These are phyloP conservation scores for Apoderus coryli DNA, from an alignment of 2,888 invertebrate species.

Conservation along the genomic window DNA sequence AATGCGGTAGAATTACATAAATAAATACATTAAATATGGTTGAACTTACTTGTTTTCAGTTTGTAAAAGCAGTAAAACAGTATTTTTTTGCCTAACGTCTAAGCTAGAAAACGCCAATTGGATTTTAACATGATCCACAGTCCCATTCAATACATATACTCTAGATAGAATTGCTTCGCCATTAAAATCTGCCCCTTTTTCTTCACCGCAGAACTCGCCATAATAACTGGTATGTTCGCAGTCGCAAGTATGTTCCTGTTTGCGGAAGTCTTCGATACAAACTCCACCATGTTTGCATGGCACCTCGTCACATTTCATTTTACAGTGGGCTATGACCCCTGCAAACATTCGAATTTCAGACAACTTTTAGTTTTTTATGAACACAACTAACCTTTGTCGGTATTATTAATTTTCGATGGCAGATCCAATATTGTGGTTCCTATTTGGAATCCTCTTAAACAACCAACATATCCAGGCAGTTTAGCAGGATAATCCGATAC, in stretches of 20 bases:
- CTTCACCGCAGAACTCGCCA: conserved; percentile 76
- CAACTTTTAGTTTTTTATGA: conserved; percentile 1
- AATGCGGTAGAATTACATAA: neutral
- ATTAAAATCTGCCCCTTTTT: conserved; percentile 76
- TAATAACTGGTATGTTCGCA: conserved; percentile 83
- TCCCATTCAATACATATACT: conserved; percentile 56
- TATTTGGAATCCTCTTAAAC: conserved; percentile 75
- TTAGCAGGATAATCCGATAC: conserved; percentile 36
- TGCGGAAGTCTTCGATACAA: conserved; percentile 78
- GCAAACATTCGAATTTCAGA: too few relatives aligned
- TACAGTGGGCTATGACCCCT: conserved; percentile 67
- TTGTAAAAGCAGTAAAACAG: conserved; percentile 63
- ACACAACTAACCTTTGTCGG: conserved; percentile 40
- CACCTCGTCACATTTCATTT: conserved; percentile 76
- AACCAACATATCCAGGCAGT: conserved; percentile 69
- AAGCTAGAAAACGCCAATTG: conserved; percentile 78
- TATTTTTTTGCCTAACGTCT: conserved; percentile 62
- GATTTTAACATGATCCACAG: conserved; percentile 64
- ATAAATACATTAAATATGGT: neutral
- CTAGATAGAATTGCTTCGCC: conserved; percentile 73
- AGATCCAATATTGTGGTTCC: conserved; percentile 68
- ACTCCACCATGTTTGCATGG: conserved; percentile 81
- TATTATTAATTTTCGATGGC: conserved; percentile 52
- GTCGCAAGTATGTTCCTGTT: conserved; percentile 73
- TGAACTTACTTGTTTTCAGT: conserved; percentile 61